Evolutionary conservation across 2,797 vertebrate genomes (phyloP).

Genomic region (Emys orbicularis): DNA sequence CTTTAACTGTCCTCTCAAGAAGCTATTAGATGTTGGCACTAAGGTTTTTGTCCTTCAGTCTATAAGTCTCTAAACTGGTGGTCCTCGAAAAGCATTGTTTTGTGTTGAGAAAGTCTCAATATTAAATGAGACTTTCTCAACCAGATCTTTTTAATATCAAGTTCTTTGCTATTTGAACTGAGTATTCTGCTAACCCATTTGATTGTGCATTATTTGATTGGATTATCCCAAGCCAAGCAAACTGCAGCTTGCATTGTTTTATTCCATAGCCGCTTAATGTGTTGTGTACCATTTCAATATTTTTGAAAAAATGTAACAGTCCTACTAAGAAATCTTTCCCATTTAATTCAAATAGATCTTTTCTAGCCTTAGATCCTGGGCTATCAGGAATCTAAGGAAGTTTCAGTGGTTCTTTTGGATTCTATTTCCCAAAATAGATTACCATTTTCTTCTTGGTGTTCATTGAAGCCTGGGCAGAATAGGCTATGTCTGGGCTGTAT

Average conservation of each 20-base stretch:
- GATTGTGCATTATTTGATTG: background rate
- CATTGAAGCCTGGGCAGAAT: background rate
- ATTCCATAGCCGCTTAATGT: slow-evolving; percentile 12
- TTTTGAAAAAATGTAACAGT: slow-evolving; percentile 13
- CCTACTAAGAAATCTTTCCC: background rate
- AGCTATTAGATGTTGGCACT: background rate
- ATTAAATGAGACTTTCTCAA: background rate
- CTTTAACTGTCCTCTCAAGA: background rate
- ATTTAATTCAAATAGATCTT: background rate
- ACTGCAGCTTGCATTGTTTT: slow-evolving; percentile 29
- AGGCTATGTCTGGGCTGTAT: background rate
- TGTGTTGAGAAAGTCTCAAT: background rate
- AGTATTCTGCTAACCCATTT: slow-evolving; percentile 6
- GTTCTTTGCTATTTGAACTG: background rate
- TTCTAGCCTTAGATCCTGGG: background rate
- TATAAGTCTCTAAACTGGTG: background rate
- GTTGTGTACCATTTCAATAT: background rate
- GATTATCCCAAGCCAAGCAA: slow-evolving; percentile 33
- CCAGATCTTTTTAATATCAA: background rate
- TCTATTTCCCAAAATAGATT: background rate
- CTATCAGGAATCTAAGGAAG: background rate
- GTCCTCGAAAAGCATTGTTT: background rate
- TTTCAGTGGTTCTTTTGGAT: background rate
- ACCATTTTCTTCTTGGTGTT: background rate
- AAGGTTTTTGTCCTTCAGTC: background rate